Base-by-base conservation (phyloP, 2,888 invertebrate genomes). In the Tipula lateralis region DNA sequence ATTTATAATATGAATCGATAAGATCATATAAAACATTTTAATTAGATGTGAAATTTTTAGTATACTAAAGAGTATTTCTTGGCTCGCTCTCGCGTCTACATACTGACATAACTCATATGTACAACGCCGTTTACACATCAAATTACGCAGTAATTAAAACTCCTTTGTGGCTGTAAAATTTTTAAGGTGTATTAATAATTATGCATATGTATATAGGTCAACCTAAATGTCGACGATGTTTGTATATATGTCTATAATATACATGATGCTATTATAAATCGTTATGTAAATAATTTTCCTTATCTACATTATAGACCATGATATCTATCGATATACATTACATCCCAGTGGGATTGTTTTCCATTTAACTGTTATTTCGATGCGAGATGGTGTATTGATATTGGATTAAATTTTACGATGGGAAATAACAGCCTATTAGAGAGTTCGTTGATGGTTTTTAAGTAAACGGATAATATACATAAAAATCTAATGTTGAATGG, bases 391-490 rank as follows among this genome's bases (percentile, higher is more conserved):
- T 66, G 66, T 66, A 66, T 66, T 66, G 66, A 66, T 66, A 24
- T 66, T 66, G 66, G 66, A 66, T 66, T 66, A 66, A 66, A 66
- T 66, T 66, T 66, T 66, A 66, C 66, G 66, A 66, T 66, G 66
- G 24, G 66, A 66, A 66, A 66, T 66, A 66, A 66, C 66, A 66
- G 66, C 66, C 66, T 66, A 66, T 66, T 66, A 66, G 66, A 66
- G 66, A 66, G 24, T 66, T 66, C 66, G 66, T 66, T 66, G 66
- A 66, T 66, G 66, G 24, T 66, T 66, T 66, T 66, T 66, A 66
- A 66, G 66, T 66, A 66, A 66, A 66, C 66, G 66, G 66, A 66
- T 66, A 66, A 66, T 66, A 66, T 66, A 66, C 66, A 66, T 66
- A 66, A 19, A 66, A 66, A 19, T 66, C 24, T 66, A 66, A 66